Percentiles rank a stretch among this genome's conserved stretches.
Evolutionary conservation across 2,113 vertebrate species (phyloP).

Genomic region (Alethe castanea): DNA sequence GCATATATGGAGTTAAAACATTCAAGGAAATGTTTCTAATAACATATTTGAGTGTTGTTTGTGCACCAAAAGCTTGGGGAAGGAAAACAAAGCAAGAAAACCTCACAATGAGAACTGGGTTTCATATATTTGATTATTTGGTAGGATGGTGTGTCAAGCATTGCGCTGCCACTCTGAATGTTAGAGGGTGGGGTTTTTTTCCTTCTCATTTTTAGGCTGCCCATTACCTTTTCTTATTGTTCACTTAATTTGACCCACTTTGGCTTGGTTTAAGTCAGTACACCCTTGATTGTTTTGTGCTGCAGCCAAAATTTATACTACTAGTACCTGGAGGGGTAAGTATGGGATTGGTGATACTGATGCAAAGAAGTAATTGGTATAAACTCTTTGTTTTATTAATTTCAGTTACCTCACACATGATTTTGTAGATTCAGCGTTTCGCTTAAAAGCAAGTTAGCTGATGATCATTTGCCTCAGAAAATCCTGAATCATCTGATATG

Average conservation of each 20-base stretch:
- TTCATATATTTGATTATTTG: neutral
- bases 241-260: neutral
- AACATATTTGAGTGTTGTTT: neutral
- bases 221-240: neutral
- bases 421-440: slow-evolving; percentile 3
- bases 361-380: neutral
- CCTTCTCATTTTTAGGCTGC: neutral
- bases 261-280: neutral
- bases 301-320: neutral
- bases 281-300: neutral
- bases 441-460: neutral
- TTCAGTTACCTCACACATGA: neutral
- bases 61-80: neutral
- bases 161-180: neutral
- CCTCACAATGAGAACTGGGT: neutral
- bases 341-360: neutral
- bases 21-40: neutral
- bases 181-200: neutral
- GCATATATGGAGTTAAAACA: neutral
- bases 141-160: neutral
- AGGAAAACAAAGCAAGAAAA: neutral
- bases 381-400: neutral
- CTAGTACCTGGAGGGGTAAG: neutral
- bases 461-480: neutral
- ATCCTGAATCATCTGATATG: neutral